Base-by-base conservation (phyloP, 2,797 vertebrate species). In the Dryobates pubescens region DNA sequence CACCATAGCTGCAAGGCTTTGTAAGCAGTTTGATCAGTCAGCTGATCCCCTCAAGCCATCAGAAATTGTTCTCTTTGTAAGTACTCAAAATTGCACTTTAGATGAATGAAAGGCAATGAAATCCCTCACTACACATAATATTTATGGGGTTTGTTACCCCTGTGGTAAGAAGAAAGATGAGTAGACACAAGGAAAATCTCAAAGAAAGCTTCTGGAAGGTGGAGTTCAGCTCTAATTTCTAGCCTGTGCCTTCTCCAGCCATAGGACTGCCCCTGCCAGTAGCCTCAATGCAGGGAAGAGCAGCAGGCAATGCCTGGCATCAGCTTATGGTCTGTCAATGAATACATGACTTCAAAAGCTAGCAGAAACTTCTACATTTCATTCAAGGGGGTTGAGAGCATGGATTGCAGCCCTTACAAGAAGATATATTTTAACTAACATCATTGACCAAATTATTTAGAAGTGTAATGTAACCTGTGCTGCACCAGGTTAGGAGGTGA, bases 41-140 rank as follows among this genome's bases (percentile, higher is more conserved):
- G 9, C 32, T 73, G 58, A 83, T 32, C 4, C 12, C 30, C 18
- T 81, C 32, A 18, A 49, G 12, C 51, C 17, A 71, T 47, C 20
- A 86, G 49, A 91, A 86, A 57, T 22, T 30, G 61, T 4, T 3
- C 13, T 69, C 18, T 63, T 53, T 38, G 34, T 61, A 68, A 86
- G 71, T 7, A 73, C 10, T 8, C 7, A 73, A 76, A 83, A 57
- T 14, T 83, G 16, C 7, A 63, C 23, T 75, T 69, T 14, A 65
- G 53, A 67, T 47, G 69, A 81, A 57, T 29, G 6, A 84, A 79
- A 82, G 70, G 19, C 2, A 75, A 63, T 59, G 45, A 67, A 86
- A 72, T 32, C 1, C 8, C 5, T 36, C 6, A 6, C 2, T 36
- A 2, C 43, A 32, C 3, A 27, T 13, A 8, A 1, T 29, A n/a